phyloP scores from a whole-genome alignment of 2,113 vertebrate species.

The Xyliphius kryptos region DNA sequence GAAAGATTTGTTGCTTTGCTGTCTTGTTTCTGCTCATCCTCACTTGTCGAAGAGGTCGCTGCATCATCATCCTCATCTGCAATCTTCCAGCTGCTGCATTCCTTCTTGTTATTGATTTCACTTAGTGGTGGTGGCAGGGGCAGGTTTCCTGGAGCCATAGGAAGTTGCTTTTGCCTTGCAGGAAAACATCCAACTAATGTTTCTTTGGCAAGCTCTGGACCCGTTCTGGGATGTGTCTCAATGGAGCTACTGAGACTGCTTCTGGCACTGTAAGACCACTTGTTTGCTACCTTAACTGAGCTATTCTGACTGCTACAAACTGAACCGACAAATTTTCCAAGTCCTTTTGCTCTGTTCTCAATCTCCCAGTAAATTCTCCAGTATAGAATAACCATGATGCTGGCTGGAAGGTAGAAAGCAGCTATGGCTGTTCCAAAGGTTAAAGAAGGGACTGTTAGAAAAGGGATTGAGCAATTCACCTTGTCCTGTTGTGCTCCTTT shows the following conservation, averaged over 20 bases:
- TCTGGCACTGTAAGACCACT: constrained; percentile 44
- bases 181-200: constrained; percentile 24
- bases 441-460: constrained; percentile 64
- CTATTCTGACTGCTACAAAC: constrained; percentile 38
- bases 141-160: constrained; percentile 38
- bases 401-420: constrained; percentile 72
- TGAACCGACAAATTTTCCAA: constrained; percentile 62
- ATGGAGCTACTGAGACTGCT: constrained; percentile 61
- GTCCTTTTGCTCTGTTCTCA: constrained; percentile 61
- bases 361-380: constrained; percentile 74
- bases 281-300: constrained; percentile 3
- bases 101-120: constrained; percentile 38
- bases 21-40: neutral
- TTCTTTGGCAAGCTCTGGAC: neutral
- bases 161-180: constrained; percentile 29
- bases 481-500: constrained; percentile 54
- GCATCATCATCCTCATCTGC: neutral
- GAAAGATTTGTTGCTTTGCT: no score
- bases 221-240: constrained; percentile 23
- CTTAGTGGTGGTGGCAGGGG: no score
- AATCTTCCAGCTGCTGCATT: constrained; percentile 30
- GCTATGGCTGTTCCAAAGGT: constrained; percentile 72
- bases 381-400: constrained; percentile 70
- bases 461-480: constrained; percentile 65
- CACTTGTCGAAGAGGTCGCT: neutral